Evolutionary conservation across 1,140 invertebrate genomes (phyloP).

Genomic region (Protaetia brevitarsis): DNA sequence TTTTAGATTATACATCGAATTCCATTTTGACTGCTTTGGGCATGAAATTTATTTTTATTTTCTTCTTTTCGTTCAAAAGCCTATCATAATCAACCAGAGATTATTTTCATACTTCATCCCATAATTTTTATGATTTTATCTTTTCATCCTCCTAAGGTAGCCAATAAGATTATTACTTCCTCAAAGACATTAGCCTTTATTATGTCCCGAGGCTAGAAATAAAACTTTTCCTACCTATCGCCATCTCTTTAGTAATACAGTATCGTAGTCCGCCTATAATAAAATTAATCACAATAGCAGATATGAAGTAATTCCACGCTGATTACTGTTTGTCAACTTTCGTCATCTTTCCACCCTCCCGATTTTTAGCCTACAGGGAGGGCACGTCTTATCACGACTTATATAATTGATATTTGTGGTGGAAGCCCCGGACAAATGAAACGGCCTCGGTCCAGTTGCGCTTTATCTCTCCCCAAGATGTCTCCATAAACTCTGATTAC

Average conservation of each 20-base stretch:
- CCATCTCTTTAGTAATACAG: background rate
- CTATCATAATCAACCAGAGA: too few species aligned
- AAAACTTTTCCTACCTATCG: background rate
- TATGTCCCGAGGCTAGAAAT: background rate
- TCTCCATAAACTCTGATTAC: constrained; percentile 47
- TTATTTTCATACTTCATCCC: too few species aligned
- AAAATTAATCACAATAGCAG: constrained; percentile 6
- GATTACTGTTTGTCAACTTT: constrained; percentile 15
- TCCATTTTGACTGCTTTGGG: too few species aligned
- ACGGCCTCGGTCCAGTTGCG: constrained; percentile 39
- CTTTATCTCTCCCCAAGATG: constrained; percentile 45
- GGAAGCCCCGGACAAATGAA: constrained; percentile 37
- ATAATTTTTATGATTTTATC: too few species aligned
- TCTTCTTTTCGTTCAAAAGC: too few species aligned
- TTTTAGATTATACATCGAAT: too few species aligned
- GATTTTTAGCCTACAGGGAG: background rate
- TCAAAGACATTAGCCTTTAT: too few species aligned
- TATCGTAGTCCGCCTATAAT: background rate
- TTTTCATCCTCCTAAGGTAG: too few species aligned
- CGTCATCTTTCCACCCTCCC: constrained; percentile 9
- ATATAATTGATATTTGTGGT: constrained; percentile 46
- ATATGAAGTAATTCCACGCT: background rate
- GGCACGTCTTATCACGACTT: constrained; percentile 20
- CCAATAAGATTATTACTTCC: too few species aligned
- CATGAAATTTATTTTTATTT: too few species aligned